Evolutionary conservation across 2,888 invertebrate genomes (phyloP), one percentile per base, ranked within the genome.

Genomic region (Craniophora ligustri): DNA sequence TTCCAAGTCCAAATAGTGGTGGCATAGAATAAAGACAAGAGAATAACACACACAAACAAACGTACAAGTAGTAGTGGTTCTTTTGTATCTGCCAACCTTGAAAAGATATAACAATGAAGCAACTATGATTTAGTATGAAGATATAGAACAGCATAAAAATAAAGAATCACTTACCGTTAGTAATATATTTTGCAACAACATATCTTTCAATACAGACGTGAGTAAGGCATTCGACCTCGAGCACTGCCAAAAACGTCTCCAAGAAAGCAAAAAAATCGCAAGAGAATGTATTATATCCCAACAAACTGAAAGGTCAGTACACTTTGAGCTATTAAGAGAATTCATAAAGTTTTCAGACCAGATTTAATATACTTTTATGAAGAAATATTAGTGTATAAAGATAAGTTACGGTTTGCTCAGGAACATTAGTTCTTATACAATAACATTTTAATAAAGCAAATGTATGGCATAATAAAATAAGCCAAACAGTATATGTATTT

Each of bases 131-230:
- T 42, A 30, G 13, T 34, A 41, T 13, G 30, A 44, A 47, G 26
- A 39, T 42, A 35, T 54, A 31, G 7, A 51, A 36, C 13, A 49
- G 31, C 18, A 44, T 50, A 15, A 10, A 26, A 53, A 56, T 35
- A 47, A 55, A 41, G n/a, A 40, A 40, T 32, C 19, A 72, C 72
- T 78, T 84, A 93, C 94, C 92, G 56, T 89, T 85, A 39, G 78
- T 79, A 13, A 78, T 79, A 61, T 90, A 90, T 73, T 89, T 89
- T 5, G 89, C 85, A 6, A 89, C 72, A 8, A 94, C 86, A 66
- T 90, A 92, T 79, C 94, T 84, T 72, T 94, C 94, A 40, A 94
- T 86, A 62, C 92, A 91, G 21, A 94, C 79, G 48, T 93, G 85
- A 1, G 93, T 88, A 13, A 94, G 75, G 51, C 87, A 84, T 72